Percentiles rank a stretch among this genome's conserved stretches.
phyloP scores from a whole-genome alignment of 2,888 invertebrate species.

The Empis livida region DNA sequence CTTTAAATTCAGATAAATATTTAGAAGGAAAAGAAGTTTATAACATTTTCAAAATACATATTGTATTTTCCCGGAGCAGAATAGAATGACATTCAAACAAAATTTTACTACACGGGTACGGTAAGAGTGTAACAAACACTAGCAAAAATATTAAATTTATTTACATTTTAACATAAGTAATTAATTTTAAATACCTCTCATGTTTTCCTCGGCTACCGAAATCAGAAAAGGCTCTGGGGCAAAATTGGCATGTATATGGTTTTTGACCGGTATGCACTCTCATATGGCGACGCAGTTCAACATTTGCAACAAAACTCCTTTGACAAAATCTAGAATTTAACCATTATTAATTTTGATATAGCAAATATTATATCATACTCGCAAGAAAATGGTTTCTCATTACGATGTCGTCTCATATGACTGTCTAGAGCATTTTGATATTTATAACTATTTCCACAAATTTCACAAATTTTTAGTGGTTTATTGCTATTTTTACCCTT shows the following conservation, averaged over 20 bases:
- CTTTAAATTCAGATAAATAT: too few species aligned
- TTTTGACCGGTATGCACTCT: slow-evolving; percentile 35
- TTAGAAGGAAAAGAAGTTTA: too few species aligned
- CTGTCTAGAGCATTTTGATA: slow-evolving; percentile 32
- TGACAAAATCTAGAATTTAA: slow-evolving; percentile 21
- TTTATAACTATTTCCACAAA: slow-evolving; percentile 34
- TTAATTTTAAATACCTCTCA: slow-evolving; percentile 21
- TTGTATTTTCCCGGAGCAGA: too few species aligned
- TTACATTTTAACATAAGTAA: too few species aligned
- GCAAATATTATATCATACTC: neutral
- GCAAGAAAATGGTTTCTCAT: slow-evolving; percentile 19
- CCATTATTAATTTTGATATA: too few species aligned
- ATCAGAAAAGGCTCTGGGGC: slow-evolving; percentile 33
- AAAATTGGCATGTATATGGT: slow-evolving; percentile 32
- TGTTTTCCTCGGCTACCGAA: slow-evolving; percentile 36
- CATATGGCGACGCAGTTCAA: slow-evolving; percentile 34
- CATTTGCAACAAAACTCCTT: slow-evolving; percentile 33
- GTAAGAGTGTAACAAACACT: too few species aligned
- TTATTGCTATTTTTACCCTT: too few species aligned
- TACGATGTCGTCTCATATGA: slow-evolving; percentile 34
- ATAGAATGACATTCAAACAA: too few species aligned
- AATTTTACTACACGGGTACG: too few species aligned
- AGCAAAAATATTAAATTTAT: too few species aligned
- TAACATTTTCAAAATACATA: too few species aligned
- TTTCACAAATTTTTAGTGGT: slow-evolving; percentile 22